A percentile compares a stretch with the other conserved stretches of the same genome.
Conservation (phyloP, 2,888 invertebrate genomes). For the Ommatoiulus sabulosus region DNA sequence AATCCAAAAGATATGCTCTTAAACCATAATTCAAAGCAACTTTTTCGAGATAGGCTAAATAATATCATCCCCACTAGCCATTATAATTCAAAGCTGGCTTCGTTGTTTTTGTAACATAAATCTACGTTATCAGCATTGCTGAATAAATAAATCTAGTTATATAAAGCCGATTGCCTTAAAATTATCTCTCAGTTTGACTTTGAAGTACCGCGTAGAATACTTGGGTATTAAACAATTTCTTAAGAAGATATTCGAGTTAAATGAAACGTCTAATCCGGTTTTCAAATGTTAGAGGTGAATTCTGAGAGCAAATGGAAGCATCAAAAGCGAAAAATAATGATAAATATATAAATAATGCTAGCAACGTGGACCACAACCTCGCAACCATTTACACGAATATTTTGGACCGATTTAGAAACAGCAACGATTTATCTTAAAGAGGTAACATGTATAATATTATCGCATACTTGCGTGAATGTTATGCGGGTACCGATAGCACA, state of each 20-base stretch:
- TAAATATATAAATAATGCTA: not conserved
- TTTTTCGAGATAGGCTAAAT: not conserved
- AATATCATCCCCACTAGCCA: slow-evolving; percentile 10
- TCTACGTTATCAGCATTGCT: slow-evolving; percentile 7
- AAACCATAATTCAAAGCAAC: not conserved
- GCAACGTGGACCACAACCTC: not conserved
- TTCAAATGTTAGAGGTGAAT: not conserved
- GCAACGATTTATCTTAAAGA: not conserved
- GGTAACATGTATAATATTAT: too few relatives aligned
- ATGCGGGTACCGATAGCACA: too few relatives aligned
- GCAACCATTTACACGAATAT: not conserved
- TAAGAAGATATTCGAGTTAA: not conserved
- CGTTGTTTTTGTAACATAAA: slow-evolving; percentile 6
- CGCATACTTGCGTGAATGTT: too few relatives aligned
- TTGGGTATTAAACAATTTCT: not conserved
- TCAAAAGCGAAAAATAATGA: not conserved
- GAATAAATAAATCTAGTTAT: slow-evolving; percentile 1
- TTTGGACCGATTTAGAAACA: not conserved
- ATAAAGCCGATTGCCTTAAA: not conserved
- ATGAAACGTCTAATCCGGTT: not conserved
- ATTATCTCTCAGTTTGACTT: not conserved
- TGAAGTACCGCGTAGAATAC: not conserved
- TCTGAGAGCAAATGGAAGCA: not conserved
- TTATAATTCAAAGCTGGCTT: not conserved
- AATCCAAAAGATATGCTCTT: slow-evolving; percentile 20